Evolutionary conservation across 2,797 vertebrate species (phyloP).

Genomic region (Craterocephalus amniculus): DNA sequence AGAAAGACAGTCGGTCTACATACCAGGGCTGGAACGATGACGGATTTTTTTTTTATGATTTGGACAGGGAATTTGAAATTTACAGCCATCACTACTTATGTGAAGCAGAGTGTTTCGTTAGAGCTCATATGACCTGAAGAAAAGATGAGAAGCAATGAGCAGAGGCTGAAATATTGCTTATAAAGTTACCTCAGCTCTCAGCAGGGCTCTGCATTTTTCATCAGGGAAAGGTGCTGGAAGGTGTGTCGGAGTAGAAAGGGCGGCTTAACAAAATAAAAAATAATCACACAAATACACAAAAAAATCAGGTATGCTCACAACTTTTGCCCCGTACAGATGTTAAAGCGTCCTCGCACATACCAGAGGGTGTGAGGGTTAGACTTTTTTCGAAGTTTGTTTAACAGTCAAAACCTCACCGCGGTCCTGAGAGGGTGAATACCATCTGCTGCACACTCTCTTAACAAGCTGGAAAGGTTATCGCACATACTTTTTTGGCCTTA

Average conservation of each 20-base stretch:
- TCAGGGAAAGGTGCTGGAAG: background rate
- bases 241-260: background rate
- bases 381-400: conserved; percentile 45
- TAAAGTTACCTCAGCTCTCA: background rate
- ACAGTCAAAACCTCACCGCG: conserved; percentile 27
- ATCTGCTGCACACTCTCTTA: conserved; percentile 28
- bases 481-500: conserved; percentile 58
- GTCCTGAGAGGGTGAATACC: conserved; percentile 46
- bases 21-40: background rate
- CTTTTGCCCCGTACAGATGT: background rate
- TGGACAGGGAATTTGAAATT: background rate
- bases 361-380: conserved; percentile 36
- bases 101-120: background rate
- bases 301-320: background rate
- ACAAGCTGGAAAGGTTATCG: conserved; percentile 54
- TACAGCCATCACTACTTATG: background rate
- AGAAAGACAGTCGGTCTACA: background rate
- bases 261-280: background rate
- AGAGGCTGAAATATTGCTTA: background rate
- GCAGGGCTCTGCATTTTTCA: background rate
- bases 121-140: background rate
- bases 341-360: background rate
- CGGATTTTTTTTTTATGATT: background rate
- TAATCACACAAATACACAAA: background rate
- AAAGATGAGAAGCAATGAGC: background rate